Evolutionary conservation across 2,888 invertebrate species (phyloP).

Genomic region (Cabera pusaria): DNA sequence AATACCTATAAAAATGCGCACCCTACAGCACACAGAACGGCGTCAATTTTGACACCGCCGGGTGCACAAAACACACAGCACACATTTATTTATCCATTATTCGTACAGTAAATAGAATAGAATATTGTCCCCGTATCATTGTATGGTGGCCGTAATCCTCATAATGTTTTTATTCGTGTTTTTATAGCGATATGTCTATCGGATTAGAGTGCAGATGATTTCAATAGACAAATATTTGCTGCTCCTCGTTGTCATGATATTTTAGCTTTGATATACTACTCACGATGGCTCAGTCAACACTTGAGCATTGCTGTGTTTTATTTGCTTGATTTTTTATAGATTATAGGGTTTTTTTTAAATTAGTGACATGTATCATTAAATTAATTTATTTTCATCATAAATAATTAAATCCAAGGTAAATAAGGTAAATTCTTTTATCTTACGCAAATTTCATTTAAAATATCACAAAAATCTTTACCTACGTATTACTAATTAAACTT

Average conservation of each 20-base stretch:
- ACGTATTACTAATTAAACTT: too few species aligned
- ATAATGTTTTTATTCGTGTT: slow-evolving; percentile 37
- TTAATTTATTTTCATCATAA: too few species aligned
- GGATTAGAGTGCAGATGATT: slow-evolving; percentile 62
- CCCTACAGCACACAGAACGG: slow-evolving; percentile 40
- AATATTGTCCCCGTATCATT: slow-evolving; percentile 62
- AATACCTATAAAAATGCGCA: slow-evolving; percentile 27
- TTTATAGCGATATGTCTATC: slow-evolving; percentile 50
- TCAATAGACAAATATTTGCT: slow-evolving; percentile 72
- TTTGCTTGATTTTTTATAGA: too few species aligned
- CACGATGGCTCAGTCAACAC: slow-evolving; percentile 15
- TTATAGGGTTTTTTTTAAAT: too few species aligned
- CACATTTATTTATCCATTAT: slow-evolving; percentile 77
- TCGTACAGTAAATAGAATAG: slow-evolving; percentile 72
- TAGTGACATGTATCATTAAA: too few species aligned
- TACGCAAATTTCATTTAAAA: too few species aligned
- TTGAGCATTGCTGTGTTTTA: slow-evolving; percentile 2
- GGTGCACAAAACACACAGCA: slow-evolving; percentile 60
- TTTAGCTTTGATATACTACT: slow-evolving; percentile 20
- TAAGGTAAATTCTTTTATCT: too few species aligned
- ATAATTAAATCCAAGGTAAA: too few species aligned
- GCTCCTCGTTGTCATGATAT: slow-evolving; percentile 29
- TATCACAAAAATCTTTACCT: too few species aligned
- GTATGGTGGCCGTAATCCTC: slow-evolving; percentile 41
- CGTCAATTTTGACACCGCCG: slow-evolving; percentile 75